phyloP scores from a whole-genome alignment of 2,888 invertebrate genomes.

The Sipunculus nudus region DNA sequence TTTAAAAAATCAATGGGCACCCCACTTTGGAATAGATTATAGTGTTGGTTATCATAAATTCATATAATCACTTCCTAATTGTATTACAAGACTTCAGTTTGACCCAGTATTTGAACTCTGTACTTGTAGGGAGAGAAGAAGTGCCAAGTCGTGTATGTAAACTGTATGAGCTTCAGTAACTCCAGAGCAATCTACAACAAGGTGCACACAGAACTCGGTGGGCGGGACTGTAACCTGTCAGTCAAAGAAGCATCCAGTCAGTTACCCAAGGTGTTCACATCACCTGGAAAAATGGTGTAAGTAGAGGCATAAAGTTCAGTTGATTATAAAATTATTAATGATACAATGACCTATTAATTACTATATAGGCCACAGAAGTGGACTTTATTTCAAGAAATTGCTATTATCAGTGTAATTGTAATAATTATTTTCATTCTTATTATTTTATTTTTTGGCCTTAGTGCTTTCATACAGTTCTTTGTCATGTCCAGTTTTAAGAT shows the following conservation, averaged over 20 bases:
- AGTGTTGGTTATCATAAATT: background rate
- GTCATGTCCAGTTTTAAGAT: no score
- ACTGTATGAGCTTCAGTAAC: conserved; percentile 90
- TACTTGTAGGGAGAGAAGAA: no score
- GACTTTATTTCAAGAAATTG: no score
- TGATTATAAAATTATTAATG: no score
- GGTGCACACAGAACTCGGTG: conserved; percentile 76
- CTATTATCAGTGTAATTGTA: no score
- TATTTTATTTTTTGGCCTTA: no score
- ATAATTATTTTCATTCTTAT: no score
- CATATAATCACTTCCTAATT: background rate
- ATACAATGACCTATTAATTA: no score
- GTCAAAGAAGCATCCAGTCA: conserved; percentile 72
- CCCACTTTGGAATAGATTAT: background rate
- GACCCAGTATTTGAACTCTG: background rate
- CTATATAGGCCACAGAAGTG: no score
- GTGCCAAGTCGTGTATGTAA: conserved; percentile 80
- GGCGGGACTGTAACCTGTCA: conserved; percentile 43
- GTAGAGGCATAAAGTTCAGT: conserved; percentile 24
- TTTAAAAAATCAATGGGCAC: no score
- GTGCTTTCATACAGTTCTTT: no score
- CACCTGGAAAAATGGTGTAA: conserved; percentile 76
- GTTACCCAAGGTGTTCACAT: conserved; percentile 77
- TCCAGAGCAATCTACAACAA: conserved; percentile 82
- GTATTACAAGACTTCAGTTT: background rate